These are phyloP conservation scores for Thaumatotibia leucotreta DNA, from an alignment of 1,140 invertebrate genomes.

Conservation along the genomic window DNA sequence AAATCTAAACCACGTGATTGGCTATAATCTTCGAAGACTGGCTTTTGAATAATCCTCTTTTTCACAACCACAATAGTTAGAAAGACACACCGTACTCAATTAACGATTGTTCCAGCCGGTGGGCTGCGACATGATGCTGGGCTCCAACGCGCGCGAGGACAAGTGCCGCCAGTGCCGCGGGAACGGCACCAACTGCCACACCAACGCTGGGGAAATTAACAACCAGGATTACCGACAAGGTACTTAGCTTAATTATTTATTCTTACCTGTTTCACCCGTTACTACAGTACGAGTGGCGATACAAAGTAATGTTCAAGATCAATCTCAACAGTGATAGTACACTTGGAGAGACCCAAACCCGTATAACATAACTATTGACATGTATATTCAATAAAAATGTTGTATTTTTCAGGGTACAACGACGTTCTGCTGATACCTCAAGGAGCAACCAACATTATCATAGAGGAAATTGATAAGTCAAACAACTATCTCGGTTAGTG, in stretches of 20 bases:
- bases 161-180: constrained; percentile 95
- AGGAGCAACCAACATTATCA: constrained; percentile 95
- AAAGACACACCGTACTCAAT: no score
- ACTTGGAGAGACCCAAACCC: no score
- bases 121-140: constrained; percentile 96
- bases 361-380: no score
- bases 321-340: no score
- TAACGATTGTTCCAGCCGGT: constrained; percentile 84
- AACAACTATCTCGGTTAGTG: constrained; percentile 95
- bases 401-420: constrained; percentile 87
- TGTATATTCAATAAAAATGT: no score
- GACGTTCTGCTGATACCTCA: constrained; percentile 94
- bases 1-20: no score
- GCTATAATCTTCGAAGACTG: no score
- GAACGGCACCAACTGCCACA: constrained; percentile 91
- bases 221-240: constrained; percentile 86
- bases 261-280: no score
- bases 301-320: no score
- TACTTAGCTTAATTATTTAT: constrained; percentile 51
- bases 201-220: constrained; percentile 86
- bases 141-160: constrained; percentile 91
- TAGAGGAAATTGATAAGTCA: constrained; percentile 88
- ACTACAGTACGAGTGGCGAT: no score
- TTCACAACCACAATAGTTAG: no score
- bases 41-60: no score